phyloP scores from a whole-genome alignment of 2,113 vertebrate species.

The Atrichornis clamosus region DNA sequence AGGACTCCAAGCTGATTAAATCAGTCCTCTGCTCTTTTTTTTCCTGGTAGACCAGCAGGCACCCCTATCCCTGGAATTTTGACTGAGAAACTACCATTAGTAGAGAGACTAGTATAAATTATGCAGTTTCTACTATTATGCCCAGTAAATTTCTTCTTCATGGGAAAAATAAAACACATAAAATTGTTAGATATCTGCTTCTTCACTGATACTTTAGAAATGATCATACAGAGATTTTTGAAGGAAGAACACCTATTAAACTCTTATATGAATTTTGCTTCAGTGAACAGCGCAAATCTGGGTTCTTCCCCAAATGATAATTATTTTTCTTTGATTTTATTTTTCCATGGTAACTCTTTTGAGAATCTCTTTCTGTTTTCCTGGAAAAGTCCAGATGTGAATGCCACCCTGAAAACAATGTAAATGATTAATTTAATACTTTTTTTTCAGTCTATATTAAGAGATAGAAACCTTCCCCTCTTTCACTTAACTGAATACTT shows the following conservation, averaged over 20 bases:
- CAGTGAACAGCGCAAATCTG: background rate
- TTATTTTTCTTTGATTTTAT: background rate
- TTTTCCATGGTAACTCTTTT: background rate
- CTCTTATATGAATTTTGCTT: background rate
- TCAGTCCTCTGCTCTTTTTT: background rate
- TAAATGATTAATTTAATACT: background rate
- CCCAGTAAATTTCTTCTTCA: background rate
- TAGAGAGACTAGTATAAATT: background rate
- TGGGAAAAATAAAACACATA: background rate
- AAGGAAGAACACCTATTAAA: background rate
- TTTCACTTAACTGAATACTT: background rate
- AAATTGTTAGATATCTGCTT: background rate
- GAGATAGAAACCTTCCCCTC: background rate
- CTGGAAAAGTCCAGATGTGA: background rate
- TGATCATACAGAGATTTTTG: background rate
- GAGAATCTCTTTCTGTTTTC: background rate
- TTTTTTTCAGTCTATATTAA: background rate
- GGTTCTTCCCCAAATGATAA: background rate
- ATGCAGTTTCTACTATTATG: fast-evolving
- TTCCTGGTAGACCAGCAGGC: background rate
- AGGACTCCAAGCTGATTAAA: background rate
- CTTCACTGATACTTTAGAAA: background rate
- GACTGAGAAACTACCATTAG: background rate
- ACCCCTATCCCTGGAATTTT: fast-evolving
- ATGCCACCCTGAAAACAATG: background rate